Base-by-base conservation (phyloP, 2,113 vertebrate species). In the Puma concolor region DNA sequence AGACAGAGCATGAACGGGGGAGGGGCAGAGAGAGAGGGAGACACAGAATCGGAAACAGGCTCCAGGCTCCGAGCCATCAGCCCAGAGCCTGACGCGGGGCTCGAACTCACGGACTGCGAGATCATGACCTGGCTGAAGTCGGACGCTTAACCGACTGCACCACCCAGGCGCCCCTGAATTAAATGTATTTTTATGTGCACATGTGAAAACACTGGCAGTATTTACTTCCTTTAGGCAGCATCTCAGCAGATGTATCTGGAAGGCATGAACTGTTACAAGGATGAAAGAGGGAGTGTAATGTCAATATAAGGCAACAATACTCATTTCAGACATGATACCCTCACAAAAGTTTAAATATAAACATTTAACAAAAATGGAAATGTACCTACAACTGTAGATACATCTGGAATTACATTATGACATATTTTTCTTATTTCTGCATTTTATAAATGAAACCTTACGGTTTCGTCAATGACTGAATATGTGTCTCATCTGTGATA, bases 371-470 rank as follows among this genome's bases (percentile, higher is more conserved):
- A 82, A 94, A 91, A 77, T 57, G 14, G 15, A 27, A 84, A 41
- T 67, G 15, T 63, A 57, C 27, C 41, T 85, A 25, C 17, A 91
- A 44, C 4, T 85, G 5, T 4, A 93, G 33, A 54, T 16, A 60
- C 1, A 16, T 10, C 12, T 27, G 38, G 7, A 96, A 57, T 74
- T 72, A 84, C 77, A 52, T 96, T 80, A 64, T 5, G 19, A 69
- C 19, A 69, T 64, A 21, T 72, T 95, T 92, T 96, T 67, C n/a
- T 71, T 66, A 63, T 93, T 89, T 88, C 60, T 92, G 7, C 3
- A 29, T 95, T 94, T 86, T 79, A 38, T 86, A 85, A 93, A 33
- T 89, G 64, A 88, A 83, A 60, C 13, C 31, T 77, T 71, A n/a
- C 0, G n/a, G 16, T 91, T 85, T 89, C 8, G 36, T 29, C 66